phyloP scores from a whole-genome alignment of 2,888 invertebrate genomes.

The Chaitophorus viminalis region DNA sequence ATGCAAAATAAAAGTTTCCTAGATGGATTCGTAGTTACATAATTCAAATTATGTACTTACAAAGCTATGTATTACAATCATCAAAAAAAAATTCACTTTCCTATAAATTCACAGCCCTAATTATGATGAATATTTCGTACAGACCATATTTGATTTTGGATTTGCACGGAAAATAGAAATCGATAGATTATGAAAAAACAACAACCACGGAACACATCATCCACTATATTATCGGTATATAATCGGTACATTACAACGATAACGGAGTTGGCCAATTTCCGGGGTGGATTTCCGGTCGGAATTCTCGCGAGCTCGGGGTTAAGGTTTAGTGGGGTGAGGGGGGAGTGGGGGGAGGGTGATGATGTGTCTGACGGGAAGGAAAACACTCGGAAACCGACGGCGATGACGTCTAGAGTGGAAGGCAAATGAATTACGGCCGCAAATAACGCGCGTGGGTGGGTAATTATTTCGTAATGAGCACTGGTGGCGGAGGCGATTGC shows the following conservation, averaged over 20 bases:
- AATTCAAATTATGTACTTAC: too few relatives aligned
- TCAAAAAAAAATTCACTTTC: too few relatives aligned
- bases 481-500: not conserved
- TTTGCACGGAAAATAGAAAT: too few relatives aligned
- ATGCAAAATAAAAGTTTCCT: too few relatives aligned
- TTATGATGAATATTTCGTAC: too few relatives aligned
- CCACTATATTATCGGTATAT: not conserved
- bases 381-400: conserved; percentile 3
- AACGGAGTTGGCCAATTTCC: conserved; percentile 2
- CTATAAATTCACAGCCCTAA: too few relatives aligned
- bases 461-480: conserved; percentile 40
- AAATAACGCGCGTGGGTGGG: not conserved
- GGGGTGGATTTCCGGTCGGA: not conserved
- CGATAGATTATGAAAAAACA: too few relatives aligned
- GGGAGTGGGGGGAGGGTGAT: not conserved
- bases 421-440: conserved; percentile 35
- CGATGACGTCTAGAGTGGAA: not conserved
- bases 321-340: not conserved
- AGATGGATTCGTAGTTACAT: too few relatives aligned
- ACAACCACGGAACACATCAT: not conserved
- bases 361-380: not conserved
- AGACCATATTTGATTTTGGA: too few relatives aligned
- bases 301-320: not conserved
- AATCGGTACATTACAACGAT: not conserved
- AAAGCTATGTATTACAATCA: too few relatives aligned